Evolutionary conservation across 1,140 invertebrate species (phyloP), one percentile per base, ranked within the genome.

Genomic region (Drosophila sechellia): DNA sequence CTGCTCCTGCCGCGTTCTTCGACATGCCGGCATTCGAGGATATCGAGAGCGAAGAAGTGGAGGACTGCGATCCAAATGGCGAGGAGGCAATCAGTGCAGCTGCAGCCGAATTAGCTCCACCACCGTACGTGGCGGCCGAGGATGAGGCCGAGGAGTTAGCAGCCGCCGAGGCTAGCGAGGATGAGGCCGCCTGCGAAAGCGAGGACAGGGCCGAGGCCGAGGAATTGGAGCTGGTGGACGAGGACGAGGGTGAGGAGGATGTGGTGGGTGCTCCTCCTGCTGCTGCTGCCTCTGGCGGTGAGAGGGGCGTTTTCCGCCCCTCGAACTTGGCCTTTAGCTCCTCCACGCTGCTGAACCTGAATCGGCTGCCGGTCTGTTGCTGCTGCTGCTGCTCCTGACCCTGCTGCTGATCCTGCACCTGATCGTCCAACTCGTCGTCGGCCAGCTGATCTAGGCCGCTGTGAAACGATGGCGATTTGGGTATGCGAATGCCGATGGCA

Each of bases 381-480:
- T 50, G 48, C 27, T 27, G 48, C 45, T 46, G 22, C 1, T 27
- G 43, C 13, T 64, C 49, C 25, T 22, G 42, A 43, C 20, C 22
- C 4, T 64, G 40, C 3, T 64, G 40, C 31, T 63, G 42, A 31
- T 25, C 10, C 10, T 40, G 49, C 11, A 54, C 22, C 20, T 34
- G 42, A 12, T 69, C 25, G 34, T 61, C 61, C 53, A 79, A 72
- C 49, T 81, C 78, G 54, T 93, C 93, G 76, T 93, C 94, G 43
- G 96, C 95, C 77, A 96, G 95, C 76, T 96, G 94, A 87, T 96
- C 96, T 61, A 96, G 93, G 34, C 96, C 96, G 91, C 96, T 96
- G 90, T 97, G 96, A 92, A 96, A 97, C 85, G 96, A 96, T 37
- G 96, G 96, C 74, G 96, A 96, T 92, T 97, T 97, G 53, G 96